Base-by-base conservation (phyloP, 2,797 vertebrate genomes). In the Rachycentron canadum region DNA sequence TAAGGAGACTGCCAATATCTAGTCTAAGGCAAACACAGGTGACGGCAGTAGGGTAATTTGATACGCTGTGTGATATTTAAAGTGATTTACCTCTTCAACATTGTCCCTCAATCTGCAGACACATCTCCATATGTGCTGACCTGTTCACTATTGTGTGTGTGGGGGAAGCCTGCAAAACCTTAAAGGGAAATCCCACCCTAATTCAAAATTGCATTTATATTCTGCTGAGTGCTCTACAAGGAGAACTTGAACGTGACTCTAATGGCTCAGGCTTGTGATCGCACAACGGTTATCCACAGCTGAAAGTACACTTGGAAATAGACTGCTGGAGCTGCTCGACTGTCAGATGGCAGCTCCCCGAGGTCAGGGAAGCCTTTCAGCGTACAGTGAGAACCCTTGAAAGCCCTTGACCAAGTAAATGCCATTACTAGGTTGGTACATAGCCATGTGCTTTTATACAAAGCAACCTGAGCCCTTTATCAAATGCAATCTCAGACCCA, bases 281-380 rank as follows among this genome's bases (percentile, higher is more conserved):
- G 28, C 57, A 7, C 73, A 25, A 45, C 76, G 75, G 86, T 86
- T 85, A 73, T 88, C 76, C 57, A 25, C 62, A 57, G 81, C 66
- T 72, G 67, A 91, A 70, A 84, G 85, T 68, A 84, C 74, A 81
- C 86, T 84, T 75, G 59, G 73, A 90, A 87, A 88, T 81, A 81
- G 73, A 86, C 78, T 79, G 40, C 72, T 21, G 19, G 47, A 76
- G 52, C 69, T 72, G 71, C 75, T 72, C 43, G 7, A 58, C 76
- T 68, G 53, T 88, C 86, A 84, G 82, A 87, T 78, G 66, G 87
- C 79, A 74, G 79, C 73, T 85, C 65, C 83, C 71, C 7, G 78
- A 89, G 88, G 89, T 91, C 84, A 81, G 90, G 87, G 89, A 91
- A 91, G 83, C 86, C 81, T 88, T 90, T 91, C 43, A 34, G 36